A percentile compares a stretch with the other conserved stretches of the same genome.
Conservation (phyloP, 2,888 invertebrate species). For the Dryomyza anilis region DNA sequence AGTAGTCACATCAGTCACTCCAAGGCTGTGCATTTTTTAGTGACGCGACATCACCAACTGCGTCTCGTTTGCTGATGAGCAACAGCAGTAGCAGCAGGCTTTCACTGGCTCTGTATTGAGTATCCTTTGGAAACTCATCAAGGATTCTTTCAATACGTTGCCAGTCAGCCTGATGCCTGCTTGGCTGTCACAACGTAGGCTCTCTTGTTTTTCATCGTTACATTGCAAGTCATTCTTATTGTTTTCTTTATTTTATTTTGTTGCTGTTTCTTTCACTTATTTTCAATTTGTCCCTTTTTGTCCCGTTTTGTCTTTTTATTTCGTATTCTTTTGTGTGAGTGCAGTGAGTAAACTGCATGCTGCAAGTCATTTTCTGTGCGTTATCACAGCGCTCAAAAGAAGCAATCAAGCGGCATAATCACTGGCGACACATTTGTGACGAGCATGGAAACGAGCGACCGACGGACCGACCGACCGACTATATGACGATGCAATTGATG, state of each 20-base stretch:
- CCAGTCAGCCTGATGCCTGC: not conserved
- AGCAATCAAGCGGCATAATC: slow-evolving; percentile 40
- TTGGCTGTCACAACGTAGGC: not conserved
- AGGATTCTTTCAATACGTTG: not conserved
- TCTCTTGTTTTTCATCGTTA: not conserved
- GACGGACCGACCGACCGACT: no score
- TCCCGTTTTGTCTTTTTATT: not conserved
- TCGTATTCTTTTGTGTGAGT: not conserved
- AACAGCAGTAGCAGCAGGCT: no score
- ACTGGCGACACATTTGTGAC: slow-evolving; percentile 25
- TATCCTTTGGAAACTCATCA: not conserved
- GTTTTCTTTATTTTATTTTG: not conserved
- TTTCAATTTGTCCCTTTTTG: not conserved
- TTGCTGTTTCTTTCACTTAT: not conserved
- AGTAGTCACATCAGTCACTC: not conserved
- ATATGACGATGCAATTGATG: no score
- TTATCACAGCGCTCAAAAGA: slow-evolving; percentile 33
- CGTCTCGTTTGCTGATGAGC: no score
- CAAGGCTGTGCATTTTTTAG: slow-evolving; percentile 18
- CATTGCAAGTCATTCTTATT: not conserved
- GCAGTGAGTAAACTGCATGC: not conserved
- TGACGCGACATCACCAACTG: no score
- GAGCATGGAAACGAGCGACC: no score
- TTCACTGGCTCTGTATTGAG: no score
- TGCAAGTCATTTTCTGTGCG: slow-evolving; percentile 23